Conservation (phyloP, 1,140 invertebrate species). For the Bombus huntii region DNA sequence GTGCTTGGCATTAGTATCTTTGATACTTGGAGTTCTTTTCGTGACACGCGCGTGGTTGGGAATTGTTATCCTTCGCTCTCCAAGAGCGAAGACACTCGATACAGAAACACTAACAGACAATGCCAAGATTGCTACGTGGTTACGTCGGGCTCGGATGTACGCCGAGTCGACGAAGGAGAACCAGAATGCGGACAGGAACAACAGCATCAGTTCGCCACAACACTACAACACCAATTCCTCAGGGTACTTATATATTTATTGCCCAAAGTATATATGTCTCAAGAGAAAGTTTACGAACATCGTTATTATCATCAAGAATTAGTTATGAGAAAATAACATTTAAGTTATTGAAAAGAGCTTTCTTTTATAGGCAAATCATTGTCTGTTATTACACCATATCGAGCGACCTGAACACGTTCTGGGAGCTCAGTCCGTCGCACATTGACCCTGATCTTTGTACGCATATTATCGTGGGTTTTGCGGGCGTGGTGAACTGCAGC, state of each 20-base stretch:
- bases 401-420: slow-evolving; percentile 64
- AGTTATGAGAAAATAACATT: not conserved
- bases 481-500: slow-evolving; percentile 85
- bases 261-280: not conserved
- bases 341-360: not conserved
- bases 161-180: slow-evolving; percentile 75
- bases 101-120: slow-evolving; percentile 54
- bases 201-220: slow-evolving; percentile 55
- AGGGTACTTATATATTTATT: slow-evolving; percentile 37
- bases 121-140: slow-evolving; percentile 74
- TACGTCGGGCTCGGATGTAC: slow-evolving; percentile 75
- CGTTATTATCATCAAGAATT: not conserved
- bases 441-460: slow-evolving; percentile 89
- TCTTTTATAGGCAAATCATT: slow-evolving; percentile 61
- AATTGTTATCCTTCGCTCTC: slow-evolving; percentile 51
- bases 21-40: slow-evolving; percentile 64
- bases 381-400: slow-evolving; percentile 87
- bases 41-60: slow-evolving; percentile 64
- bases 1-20: slow-evolving; percentile 63
- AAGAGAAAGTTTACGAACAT: not conserved
- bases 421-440: slow-evolving; percentile 82
- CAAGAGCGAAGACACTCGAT: slow-evolving; percentile 25
- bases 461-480: slow-evolving; percentile 91
- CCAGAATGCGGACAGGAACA: slow-evolving; percentile 70
- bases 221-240: slow-evolving; percentile 42